These are phyloP conservation scores for Neodontobutis hainanensis DNA, from an alignment of 2,113 vertebrate species.

Conservation along the genomic window DNA sequence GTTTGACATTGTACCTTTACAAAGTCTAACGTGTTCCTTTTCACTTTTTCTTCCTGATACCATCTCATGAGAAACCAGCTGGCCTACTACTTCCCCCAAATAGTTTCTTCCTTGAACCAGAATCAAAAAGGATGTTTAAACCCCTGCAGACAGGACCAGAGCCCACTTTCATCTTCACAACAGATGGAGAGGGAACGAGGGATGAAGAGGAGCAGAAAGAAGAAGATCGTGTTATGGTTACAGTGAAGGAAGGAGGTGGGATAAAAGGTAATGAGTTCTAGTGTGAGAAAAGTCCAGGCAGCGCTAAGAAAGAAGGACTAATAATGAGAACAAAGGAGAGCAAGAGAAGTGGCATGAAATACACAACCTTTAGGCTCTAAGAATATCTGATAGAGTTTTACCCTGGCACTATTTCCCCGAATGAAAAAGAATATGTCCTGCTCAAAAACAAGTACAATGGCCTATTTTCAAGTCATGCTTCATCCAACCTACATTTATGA, in stretches of 20 bases:
- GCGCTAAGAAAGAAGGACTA: conserved; percentile 9
- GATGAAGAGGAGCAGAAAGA: conserved; percentile 30
- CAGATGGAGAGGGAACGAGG: conserved; percentile 32
- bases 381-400: no score
- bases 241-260: conserved; percentile 18
- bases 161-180: conserved; percentile 43
- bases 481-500: no score
- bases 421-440: no score
- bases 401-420: no score
- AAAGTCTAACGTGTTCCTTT: neutral
- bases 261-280: conserved; percentile 34
- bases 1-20: neutral
- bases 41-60: conserved; percentile 16
- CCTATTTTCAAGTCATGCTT: no score
- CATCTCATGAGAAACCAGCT: conserved; percentile 27
- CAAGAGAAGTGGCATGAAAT: no score
- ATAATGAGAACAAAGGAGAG: conserved; percentile 5
- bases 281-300: neutral
- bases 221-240: conserved; percentile 18
- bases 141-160: conserved; percentile 53
- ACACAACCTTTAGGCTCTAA: no score
- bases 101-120: conserved; percentile 33
- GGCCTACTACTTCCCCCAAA: conserved; percentile 15
- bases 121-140: conserved; percentile 51
- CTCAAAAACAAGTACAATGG: no score